These are phyloP conservation scores for Xanthia icteritia DNA, from an alignment of 2,888 invertebrate genomes.

Conservation along the genomic window DNA sequence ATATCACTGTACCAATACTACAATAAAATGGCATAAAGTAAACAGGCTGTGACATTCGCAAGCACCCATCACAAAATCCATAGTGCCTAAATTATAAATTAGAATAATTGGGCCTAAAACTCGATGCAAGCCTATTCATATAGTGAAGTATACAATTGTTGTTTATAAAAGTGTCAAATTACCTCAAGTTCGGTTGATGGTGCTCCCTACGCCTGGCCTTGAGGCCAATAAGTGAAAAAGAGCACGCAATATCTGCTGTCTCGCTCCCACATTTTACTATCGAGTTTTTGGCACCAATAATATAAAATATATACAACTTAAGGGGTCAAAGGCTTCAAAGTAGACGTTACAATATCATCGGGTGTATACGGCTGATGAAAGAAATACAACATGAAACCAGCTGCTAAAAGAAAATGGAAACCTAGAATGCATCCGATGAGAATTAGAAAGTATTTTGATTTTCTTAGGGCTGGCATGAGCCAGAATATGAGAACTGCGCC, in stretches of 20 bases:
- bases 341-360: slow-evolving; percentile 63
- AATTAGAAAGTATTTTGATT: slow-evolving; percentile 90
- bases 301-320: slow-evolving; percentile 30
- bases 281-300: slow-evolving; percentile 3
- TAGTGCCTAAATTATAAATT: slow-evolving; percentile 27
- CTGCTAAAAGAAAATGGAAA: slow-evolving; percentile 95
- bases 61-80: slow-evolving; percentile 27
- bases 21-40: slow-evolving; percentile 26
- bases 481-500: slow-evolving; percentile 96
- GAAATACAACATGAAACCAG: slow-evolving; percentile 96
- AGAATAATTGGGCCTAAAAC: slow-evolving; percentile 24
- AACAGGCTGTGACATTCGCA: slow-evolving; percentile 10
- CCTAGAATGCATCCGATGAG: slow-evolving; percentile 91
- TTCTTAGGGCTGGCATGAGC: slow-evolving; percentile 93
- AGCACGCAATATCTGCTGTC: not conserved
- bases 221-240: not conserved
- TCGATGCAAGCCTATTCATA: not conserved
- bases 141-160: not conserved
- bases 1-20: slow-evolving; percentile 48
- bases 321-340: slow-evolving; percentile 61
- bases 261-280: not conserved
- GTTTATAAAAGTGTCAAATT: not conserved
- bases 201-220: not conserved
- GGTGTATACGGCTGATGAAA: slow-evolving; percentile 91
- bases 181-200: not conserved